Evolutionary conservation across 2,888 invertebrate genomes (phyloP), one percentile per base, ranked within the genome.

Genomic region (Itoplectis maculator): DNA sequence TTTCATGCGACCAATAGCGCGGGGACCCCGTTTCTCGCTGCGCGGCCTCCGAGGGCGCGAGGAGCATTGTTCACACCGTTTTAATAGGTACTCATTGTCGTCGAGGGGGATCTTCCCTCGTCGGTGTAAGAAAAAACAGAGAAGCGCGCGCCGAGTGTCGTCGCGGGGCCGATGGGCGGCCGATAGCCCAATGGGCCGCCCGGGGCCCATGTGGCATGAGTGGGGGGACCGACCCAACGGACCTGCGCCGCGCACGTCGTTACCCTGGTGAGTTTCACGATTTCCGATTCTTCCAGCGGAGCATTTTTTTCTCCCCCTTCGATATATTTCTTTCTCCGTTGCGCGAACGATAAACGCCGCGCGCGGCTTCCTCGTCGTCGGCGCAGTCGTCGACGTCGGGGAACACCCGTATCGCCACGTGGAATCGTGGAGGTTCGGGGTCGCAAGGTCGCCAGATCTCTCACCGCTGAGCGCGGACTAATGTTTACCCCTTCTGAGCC

Each of bases 61-160:
- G 35, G 40, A 75, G 89, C 88, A 91, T 91, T 91, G 91, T 91
- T 91, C 91, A 89, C 91, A 89, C 91, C 88, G 88, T 88, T 91
- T 91, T 91, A 92, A 92, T 91, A 90, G 90, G 90, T 90, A 90
- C 90, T 90, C 89, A 90, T 90, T 90, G 89, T 91, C 91, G 86
- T 66, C 47, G 54, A 47, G 61, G 18, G 54, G 54, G 73, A 56
- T 78, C 75, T 77, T 69, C 29, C 5, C 18, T 2, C 29, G 5
- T 59, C 68, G 61, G 61, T 69, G 47, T 35, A 37, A 73, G 66
- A 76, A 42, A 80, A 61, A 51, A n/a, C 47, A 42, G 56, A 37
- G 61, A 75, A 75, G 40, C 37, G 35, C 47, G 54, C 40, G 35
- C 40, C 40, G 47, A 69, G 68, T 74, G 73, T 81, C 63, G 47